phyloP scores from a whole-genome alignment of 1,140 invertebrate genomes.

The Panagrolaimus sp. region DNA sequence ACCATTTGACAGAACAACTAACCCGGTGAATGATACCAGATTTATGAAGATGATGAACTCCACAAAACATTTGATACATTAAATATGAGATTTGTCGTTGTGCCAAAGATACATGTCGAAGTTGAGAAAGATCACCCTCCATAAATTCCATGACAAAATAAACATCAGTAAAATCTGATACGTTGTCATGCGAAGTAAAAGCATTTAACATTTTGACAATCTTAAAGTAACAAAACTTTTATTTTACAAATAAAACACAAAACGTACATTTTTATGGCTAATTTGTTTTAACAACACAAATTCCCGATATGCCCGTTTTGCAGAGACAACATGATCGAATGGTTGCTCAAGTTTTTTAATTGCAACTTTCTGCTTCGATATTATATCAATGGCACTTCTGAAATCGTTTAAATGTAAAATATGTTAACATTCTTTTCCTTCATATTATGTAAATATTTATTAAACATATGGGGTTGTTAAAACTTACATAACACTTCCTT shows the following conservation, averaged over 20 bases:
- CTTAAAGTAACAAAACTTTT: constrained; percentile 3
- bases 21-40: constrained; percentile 36
- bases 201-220: constrained; percentile 34
- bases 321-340: constrained; percentile 98
- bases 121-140: constrained; percentile 70
- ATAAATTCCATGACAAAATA: constrained; percentile 74
- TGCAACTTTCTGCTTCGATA: constrained; percentile 72
- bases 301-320: constrained; percentile 95
- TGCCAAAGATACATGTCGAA: constrained; percentile 24
- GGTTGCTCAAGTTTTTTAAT: constrained; percentile 96
- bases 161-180: constrained; percentile 28
- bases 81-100: constrained; percentile 34
- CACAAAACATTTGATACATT: constrained; percentile 36
- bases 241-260: not conserved
- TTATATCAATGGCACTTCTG: constrained; percentile 29
- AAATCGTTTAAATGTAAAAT: not conserved
- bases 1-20: not conserved
- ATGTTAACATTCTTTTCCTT: too few relatives aligned
- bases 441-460: too few relatives aligned
- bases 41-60: constrained; percentile 35
- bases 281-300: constrained; percentile 99
- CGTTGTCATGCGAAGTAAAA: constrained; percentile 26
- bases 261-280: constrained; percentile 97
- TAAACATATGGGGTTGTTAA: too few relatives aligned
- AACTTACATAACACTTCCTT: too few relatives aligned